A percentile compares a stretch with the other conserved stretches of the same genome.
Evolutionary conservation across 1,140 invertebrate genomes (phyloP).

Genomic region (Apis laboriosa): DNA sequence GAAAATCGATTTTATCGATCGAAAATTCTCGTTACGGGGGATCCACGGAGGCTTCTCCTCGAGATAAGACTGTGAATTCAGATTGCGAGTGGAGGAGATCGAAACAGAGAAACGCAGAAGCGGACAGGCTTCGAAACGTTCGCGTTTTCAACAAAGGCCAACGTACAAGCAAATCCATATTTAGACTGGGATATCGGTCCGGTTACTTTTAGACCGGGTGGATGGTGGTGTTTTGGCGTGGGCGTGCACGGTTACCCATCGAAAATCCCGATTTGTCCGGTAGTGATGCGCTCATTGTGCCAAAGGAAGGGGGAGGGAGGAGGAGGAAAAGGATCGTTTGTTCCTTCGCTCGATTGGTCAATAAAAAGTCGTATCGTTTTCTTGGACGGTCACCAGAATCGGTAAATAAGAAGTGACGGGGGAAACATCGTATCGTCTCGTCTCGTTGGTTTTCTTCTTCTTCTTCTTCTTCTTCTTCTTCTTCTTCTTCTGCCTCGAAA

Average conservation of each 20-base stretch:
- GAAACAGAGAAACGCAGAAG: background rate
- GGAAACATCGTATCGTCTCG: background rate
- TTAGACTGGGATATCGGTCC: conserved; percentile 40
- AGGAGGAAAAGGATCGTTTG: background rate
- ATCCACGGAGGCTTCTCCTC: background rate
- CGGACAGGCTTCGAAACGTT: background rate
- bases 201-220: conserved; percentile 48
- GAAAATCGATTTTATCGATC: background rate
- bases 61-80: background rate
- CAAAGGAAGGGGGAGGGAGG: too few relatives aligned
- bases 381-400: background rate
- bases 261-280: conserved; percentile 18
- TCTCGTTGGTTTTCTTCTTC: background rate
- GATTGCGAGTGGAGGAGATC: background rate
- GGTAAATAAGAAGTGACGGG: background rate
- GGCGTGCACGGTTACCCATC: background rate
- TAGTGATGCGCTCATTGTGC: conserved; percentile 23
- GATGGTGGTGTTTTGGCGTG: conserved; percentile 27
- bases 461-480: too few relatives aligned
- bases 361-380: background rate
- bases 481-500: too few relatives aligned
- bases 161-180: conserved; percentile 51
- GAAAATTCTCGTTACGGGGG: background rate
- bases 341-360: background rate
- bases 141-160: conserved; percentile 22